Evolutionary conservation across 1,140 invertebrate species (phyloP).

Genomic region (Meloidogyne hapla): DNA sequence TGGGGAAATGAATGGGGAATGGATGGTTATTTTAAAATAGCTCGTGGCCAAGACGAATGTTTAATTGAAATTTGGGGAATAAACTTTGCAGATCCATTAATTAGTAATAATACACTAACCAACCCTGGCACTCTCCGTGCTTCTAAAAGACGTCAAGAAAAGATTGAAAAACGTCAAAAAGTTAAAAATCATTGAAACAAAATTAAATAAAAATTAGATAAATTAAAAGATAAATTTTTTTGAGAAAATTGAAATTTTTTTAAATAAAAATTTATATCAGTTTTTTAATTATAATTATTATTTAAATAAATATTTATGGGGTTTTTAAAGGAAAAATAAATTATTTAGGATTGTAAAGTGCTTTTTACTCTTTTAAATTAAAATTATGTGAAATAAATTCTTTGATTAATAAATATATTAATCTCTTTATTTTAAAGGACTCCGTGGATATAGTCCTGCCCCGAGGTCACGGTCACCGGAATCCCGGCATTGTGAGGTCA

Average conservation of each 20-base stretch:
- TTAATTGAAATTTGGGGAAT: conserved; percentile 55
- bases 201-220: not conserved
- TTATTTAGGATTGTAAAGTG: too few relatives aligned
- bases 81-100: not conserved
- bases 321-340: too few relatives aligned
- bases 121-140: not conserved
- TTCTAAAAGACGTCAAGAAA: not conserved
- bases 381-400: too few relatives aligned
- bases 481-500: too few relatives aligned
- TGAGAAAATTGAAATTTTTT: not conserved
- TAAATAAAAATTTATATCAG: too few relatives aligned
- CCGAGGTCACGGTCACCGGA: too few relatives aligned
- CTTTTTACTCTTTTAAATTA: too few relatives aligned
- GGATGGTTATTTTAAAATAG: not conserved
- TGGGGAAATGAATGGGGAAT: conserved; percentile 7
- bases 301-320: too few relatives aligned
- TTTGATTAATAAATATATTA: too few relatives aligned
- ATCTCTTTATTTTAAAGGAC: too few relatives aligned
- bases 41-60: not conserved
- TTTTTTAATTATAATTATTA: too few relatives aligned
- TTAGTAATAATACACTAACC: not conserved
- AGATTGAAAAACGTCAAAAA: not conserved
- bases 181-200: not conserved
- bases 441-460: too few relatives aligned
- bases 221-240: not conserved